Evolutionary conservation across 92 coral and sea anemone genomes (phyloP), one percentile per base, ranked within the genome.

Genomic region (Ricordea florida): DNA sequence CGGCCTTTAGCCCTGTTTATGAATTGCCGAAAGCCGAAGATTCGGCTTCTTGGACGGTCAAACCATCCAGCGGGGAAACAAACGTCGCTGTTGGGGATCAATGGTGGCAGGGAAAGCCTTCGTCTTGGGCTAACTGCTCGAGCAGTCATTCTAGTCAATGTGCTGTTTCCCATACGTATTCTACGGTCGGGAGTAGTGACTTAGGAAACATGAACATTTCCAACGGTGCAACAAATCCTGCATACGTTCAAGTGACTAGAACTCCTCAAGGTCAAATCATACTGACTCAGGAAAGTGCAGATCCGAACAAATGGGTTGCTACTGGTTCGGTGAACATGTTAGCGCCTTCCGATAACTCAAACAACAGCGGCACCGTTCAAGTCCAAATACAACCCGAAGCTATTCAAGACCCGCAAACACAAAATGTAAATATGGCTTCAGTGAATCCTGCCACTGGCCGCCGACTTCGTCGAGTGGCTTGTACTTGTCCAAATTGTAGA

Each of bases 401-500:
- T 31, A 10, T 48, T 6, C 67, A 74, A 36, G 77, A 82, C n/a
- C n/a, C n/a, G n/a, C n/a, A n/a, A 45, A 56, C 81, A 21, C 55
- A 70, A 33, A 70, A 57, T 37, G 82, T 82, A 47, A 66, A 78
- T 43, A 56, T 71, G 20, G 36, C 56, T 2, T 31, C 36, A 1
- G 42, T 29, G 0, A 22, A 23, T 23, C 92, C 92, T 14, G 34
- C 89, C 6, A 66, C 76, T 22, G 88, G 87, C 15, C 88, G 99
- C 28, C 79, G 99, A 28, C 96, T 96, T 32, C 99, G 99, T 16
- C 89, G 99, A 9, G 97, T 96, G 1, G 99, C 99, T 17, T 96
- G 99, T 55, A 96, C 99, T 29, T 96, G 99, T 64, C 99, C 99
- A 5, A 96, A 96, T 61, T 96, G 99, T 53, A 88, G 97, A 10